A percentile compares a stretch with the other conserved stretches of the same genome.
These are phyloP conservation scores for Anoplolepis gracilipes DNA, from an alignment of 1,140 invertebrate genomes.

Conservation along the genomic window DNA sequence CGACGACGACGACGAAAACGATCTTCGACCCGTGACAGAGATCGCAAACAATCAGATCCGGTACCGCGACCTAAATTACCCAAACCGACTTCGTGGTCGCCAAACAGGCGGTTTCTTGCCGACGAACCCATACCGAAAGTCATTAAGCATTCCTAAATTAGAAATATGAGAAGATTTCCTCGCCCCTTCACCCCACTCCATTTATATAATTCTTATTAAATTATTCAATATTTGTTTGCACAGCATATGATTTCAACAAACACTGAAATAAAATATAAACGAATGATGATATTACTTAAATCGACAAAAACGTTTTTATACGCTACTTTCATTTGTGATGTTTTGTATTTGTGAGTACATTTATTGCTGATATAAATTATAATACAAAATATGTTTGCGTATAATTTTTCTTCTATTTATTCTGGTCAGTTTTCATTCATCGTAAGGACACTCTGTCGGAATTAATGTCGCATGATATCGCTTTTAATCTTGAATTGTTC, in stretches of 20 bases:
- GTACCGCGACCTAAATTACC: constrained; percentile 67
- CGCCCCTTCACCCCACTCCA: not conserved
- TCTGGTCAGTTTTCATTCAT: not conserved
- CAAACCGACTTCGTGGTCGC: constrained; percentile 69
- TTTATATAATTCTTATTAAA: constrained; percentile 10
- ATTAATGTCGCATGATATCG: not conserved
- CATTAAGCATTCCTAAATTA: constrained; percentile 58
- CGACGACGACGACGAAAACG: constrained; percentile 35
- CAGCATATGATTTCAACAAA: not conserved
- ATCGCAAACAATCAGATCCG: constrained; percentile 25
- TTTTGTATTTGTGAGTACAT: not conserved
- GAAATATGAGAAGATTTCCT: not conserved
- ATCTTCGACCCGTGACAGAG: constrained; percentile 19
- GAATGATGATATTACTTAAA: not conserved
- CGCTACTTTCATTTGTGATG: not conserved
- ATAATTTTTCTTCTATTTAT: not conserved
- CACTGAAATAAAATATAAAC: not conserved
- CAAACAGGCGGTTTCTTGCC: constrained; percentile 65
- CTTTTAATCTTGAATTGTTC: not conserved
- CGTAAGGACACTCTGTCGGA: not conserved
- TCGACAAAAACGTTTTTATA: not conserved
- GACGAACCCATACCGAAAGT: constrained; percentile 75
- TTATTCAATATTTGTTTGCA: not conserved
- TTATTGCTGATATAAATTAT: not conserved
- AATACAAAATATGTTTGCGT: not conserved